A percentile compares a stretch with the other conserved stretches of the same genome.
Evolutionary conservation across 2,113 vertebrate species (phyloP).

Genomic region (Hippoglossus stenolepis): DNA sequence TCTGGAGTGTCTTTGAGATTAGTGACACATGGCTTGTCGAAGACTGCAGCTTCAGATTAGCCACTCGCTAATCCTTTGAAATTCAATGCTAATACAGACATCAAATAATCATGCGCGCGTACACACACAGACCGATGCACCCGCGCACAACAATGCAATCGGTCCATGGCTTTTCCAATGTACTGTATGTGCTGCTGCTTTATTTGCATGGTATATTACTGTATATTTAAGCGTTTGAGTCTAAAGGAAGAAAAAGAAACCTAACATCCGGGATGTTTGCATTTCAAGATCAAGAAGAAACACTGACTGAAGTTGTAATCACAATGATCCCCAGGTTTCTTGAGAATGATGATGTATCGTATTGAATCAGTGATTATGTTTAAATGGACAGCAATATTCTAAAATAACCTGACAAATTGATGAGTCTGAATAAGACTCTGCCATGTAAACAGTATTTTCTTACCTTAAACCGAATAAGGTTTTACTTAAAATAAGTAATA

Average conservation of each 20-base stretch:
- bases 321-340: too few relatives aligned
- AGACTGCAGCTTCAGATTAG: slow-evolving; percentile 79
- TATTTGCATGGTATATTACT: slow-evolving; percentile 20
- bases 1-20: slow-evolving; percentile 68
- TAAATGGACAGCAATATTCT: too few relatives aligned
- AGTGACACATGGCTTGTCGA: slow-evolving; percentile 80
- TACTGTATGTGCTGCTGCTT: not conserved
- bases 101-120: slow-evolving; percentile 58
- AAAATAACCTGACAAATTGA: too few relatives aligned
- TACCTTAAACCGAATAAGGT: too few relatives aligned
- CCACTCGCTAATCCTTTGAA: slow-evolving; percentile 71
- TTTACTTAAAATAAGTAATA: too few relatives aligned
- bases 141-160: slow-evolving; percentile 11
- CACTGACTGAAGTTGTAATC: too few relatives aligned
- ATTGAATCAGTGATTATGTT: too few relatives aligned
- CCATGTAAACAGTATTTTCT: too few relatives aligned
- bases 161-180: not conserved
- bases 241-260: slow-evolving; percentile 19
- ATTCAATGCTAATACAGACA: slow-evolving; percentile 76
- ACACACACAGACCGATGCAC: slow-evolving; percentile 17
- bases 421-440: too few relatives aligned
- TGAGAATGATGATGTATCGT: too few relatives aligned
- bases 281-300: too few relatives aligned
- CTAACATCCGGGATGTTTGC: not conserved
- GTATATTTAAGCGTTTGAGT: slow-evolving; percentile 17